phyloP scores from a whole-genome alignment of 2,797 vertebrate genomes.

The Pseudopleuronectes americanus region DNA sequence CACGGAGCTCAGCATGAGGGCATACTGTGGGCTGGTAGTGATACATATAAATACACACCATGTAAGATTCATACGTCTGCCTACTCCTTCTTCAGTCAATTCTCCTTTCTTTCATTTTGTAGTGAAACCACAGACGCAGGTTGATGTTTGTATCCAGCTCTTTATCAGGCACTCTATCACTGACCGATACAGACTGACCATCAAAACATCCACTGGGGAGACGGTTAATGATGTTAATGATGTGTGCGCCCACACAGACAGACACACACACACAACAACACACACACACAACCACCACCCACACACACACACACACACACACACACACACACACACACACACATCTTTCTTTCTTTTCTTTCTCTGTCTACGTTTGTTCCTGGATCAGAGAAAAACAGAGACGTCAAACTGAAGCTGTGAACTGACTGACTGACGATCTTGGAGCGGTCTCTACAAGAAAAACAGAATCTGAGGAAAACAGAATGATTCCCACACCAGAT shows the following conservation, averaged over 20 bases:
- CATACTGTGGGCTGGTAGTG: constrained; percentile 35
- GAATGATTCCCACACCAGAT: constrained; percentile 27
- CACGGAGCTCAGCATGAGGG: constrained; percentile 32
- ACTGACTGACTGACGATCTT: constrained; percentile 17
- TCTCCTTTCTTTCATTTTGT: background rate
- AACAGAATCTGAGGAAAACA: constrained; percentile 12
- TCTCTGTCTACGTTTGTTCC: constrained; percentile 1
- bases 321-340: background rate
- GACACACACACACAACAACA: too few species aligned
- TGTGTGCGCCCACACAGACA: background rate
- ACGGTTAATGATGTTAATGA: constrained; percentile 35
- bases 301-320: background rate
- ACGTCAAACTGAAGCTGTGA: constrained; percentile 24
- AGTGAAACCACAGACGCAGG: background rate
- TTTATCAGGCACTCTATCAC: constrained; percentile 52
- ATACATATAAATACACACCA: too few species aligned
- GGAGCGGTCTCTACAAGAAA: constrained; percentile 1
- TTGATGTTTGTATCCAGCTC: background rate
- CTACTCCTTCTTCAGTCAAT: too few species aligned
- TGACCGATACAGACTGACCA: constrained; percentile 34
- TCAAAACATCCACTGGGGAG: constrained; percentile 38
- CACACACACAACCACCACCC: background rate
- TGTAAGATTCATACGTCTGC: too few species aligned
- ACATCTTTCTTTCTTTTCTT: background rate
- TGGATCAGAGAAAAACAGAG: background rate